Conservation (phyloP, 2,888 invertebrate species). For the Chromoteleia sp. region DNA sequence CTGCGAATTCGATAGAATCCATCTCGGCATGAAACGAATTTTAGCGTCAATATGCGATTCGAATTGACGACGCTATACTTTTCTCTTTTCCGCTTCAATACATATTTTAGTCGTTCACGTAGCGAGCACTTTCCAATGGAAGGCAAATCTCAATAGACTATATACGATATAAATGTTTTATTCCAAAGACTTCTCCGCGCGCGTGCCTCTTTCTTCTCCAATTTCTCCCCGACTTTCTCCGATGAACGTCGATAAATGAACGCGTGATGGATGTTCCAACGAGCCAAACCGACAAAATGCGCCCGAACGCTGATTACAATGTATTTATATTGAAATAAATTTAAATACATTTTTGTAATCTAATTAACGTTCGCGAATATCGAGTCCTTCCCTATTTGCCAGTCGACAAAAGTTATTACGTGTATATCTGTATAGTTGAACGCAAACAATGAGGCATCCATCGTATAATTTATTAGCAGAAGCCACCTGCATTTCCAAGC, state of each 20-base stretch:
- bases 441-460: conserved; percentile 41
- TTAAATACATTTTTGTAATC: conserved; percentile 32
- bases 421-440: conserved; percentile 23
- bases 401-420: not conserved
- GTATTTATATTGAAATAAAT: conserved; percentile 47
- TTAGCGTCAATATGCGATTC: conserved; percentile 39
- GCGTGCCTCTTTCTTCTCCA: conserved; percentile 8
- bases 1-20: conserved; percentile 48
- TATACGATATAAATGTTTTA: conserved; percentile 46
- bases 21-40: conserved; percentile 45
- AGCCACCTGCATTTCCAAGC: conserved; percentile 59
- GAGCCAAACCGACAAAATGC: not conserved
- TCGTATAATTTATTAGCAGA: conserved; percentile 70
- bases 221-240: not conserved
- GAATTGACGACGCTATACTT: conserved; percentile 47
- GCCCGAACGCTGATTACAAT: conserved; percentile 14
- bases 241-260: conserved; percentile 36
- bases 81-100: conserved; percentile 29
- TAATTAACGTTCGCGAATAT: conserved; percentile 34
- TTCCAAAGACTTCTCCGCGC: conserved; percentile 1
- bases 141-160: conserved; percentile 33
- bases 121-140: conserved; percentile 30
- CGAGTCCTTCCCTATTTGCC: not conserved
- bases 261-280: conserved; percentile 7
- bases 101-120: conserved; percentile 48